A percentile compares a stretch with the other conserved stretches of the same genome.
phyloP scores from a whole-genome alignment of 1,140 invertebrate species.

The Capitella teleta region DNA sequence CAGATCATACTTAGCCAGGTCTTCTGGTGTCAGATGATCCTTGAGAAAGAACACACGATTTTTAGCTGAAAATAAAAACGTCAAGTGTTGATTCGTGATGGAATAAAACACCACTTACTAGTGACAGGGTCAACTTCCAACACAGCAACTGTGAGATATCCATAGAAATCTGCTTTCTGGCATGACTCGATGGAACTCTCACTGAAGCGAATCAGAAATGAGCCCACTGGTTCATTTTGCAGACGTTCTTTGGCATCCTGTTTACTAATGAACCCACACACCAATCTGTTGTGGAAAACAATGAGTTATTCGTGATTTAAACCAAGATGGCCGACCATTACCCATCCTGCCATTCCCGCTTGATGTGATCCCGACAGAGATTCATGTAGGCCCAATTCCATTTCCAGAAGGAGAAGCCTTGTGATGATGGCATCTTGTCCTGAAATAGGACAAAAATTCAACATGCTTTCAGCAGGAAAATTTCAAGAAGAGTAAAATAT shows the following conservation, averaged over 20 bases:
- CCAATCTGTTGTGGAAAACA: conserved; percentile 2
- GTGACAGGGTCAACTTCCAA: conserved; percentile 4
- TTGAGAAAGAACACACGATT: too few relatives aligned
- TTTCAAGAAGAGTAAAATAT: too few relatives aligned
- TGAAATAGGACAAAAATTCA: too few relatives aligned
- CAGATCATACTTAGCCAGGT: too few relatives aligned
- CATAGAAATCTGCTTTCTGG: conserved; percentile 11
- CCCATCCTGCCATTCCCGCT: conserved; percentile 5
- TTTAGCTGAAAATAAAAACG: too few relatives aligned
- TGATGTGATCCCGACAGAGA: background rate
- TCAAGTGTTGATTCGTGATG: too few relatives aligned
- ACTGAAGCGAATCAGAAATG: conserved; percentile 12
- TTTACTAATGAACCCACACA: conserved; percentile 13
- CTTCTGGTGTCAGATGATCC: too few relatives aligned
- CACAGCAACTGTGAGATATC: conserved; percentile 10
- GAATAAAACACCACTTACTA: conserved; percentile 2
- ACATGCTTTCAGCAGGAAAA: too few relatives aligned
- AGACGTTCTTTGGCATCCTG: conserved; percentile 3
- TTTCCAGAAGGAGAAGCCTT: conserved; percentile 8
- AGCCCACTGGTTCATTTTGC: background rate
- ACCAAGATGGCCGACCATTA: background rate
- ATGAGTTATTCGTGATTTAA: background rate
- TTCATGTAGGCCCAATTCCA: conserved; percentile 5
- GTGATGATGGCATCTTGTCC: conserved; percentile 2
- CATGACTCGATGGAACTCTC: conserved; percentile 10